These are phyloP conservation scores for Sardinella longiceps DNA, from an alignment of 2,797 vertebrate genomes.

Conservation along the genomic window DNA sequence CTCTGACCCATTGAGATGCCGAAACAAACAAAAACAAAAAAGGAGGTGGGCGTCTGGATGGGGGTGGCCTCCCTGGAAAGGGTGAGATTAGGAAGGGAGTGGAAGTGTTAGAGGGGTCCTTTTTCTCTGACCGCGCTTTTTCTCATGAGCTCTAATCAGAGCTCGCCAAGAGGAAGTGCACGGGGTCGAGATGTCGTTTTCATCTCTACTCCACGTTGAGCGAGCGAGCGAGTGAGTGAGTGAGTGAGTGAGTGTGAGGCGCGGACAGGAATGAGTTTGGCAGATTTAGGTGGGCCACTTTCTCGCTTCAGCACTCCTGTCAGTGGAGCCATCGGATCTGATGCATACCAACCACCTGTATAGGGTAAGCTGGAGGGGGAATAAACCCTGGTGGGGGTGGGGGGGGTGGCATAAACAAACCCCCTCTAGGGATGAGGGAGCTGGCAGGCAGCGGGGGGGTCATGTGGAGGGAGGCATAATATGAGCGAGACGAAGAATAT, in stretches of 20 bases:
- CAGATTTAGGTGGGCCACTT: conserved; percentile 42
- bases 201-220: conserved; percentile 34
- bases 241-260: conserved; percentile 27
- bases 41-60: neutral
- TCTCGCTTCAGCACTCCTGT: conserved; percentile 43
- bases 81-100: neutral
- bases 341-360: conserved; percentile 46
- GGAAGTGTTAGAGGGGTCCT: neutral
- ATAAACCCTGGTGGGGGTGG: too few species aligned
- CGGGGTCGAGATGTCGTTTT: conserved; percentile 26
- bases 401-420: neutral
- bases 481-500: conserved; percentile 15
- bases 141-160: neutral
- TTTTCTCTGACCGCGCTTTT: neutral
- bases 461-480: neutral
- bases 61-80: neutral
- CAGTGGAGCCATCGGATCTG: conserved; percentile 37
- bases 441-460: neutral
- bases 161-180: neutral
- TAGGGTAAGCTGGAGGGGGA: neutral
- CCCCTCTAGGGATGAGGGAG: conserved; percentile 18
- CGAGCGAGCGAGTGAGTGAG: conserved; percentile 25
- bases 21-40: too few species aligned
- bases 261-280: conserved; percentile 8
- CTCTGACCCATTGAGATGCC: neutral